Evolutionary conservation across 2,888 invertebrate species (phyloP).

Genomic region (Sesia bembeciformis): DNA sequence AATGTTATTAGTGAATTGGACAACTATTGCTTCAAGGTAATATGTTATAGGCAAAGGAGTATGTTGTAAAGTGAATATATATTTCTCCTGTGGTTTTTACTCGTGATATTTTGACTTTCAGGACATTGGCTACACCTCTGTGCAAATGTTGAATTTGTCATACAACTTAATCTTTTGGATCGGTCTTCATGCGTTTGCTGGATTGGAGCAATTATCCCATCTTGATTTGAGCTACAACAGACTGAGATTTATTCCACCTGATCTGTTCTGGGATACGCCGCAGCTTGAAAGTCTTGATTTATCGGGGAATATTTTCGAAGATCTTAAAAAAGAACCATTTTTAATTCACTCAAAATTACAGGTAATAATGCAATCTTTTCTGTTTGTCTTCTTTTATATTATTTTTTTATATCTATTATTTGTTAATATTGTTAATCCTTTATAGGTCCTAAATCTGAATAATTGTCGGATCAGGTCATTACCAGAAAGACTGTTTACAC

Average conservation of each 20-base stretch:
- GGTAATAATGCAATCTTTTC: constrained; percentile 18
- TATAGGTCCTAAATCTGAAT: constrained; percentile 74
- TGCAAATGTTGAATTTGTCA: constrained; percentile 68
- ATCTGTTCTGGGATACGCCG: constrained; percentile 73
- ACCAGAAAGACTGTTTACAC: constrained; percentile 61
- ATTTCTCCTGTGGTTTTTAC: neutral
- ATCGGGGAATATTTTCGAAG: constrained; percentile 76
- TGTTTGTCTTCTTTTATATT: neutral
- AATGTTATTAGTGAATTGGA: constrained; percentile 77
- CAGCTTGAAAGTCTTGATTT: constrained; percentile 71
- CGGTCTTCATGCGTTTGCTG: constrained; percentile 75
- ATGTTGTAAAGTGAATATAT: neutral
- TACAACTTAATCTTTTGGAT: constrained; percentile 78
- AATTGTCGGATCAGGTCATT: constrained; percentile 74
- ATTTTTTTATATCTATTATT: neutral
- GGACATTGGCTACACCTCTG: constrained; percentile 59
- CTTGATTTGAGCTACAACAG: constrained; percentile 78
- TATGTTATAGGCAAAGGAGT: constrained; percentile 12
- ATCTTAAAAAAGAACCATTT: constrained; percentile 68
- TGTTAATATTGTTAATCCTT: constrained; percentile 10
- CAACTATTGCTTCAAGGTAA: constrained; percentile 75
- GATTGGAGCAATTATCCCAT: constrained; percentile 58
- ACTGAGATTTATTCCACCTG: constrained; percentile 68
- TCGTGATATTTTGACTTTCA: constrained; percentile 28
- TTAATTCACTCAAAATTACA: constrained; percentile 69